phyloP scores from a whole-genome alignment of 2,888 invertebrate species.

The Platerodrilus igneus region DNA sequence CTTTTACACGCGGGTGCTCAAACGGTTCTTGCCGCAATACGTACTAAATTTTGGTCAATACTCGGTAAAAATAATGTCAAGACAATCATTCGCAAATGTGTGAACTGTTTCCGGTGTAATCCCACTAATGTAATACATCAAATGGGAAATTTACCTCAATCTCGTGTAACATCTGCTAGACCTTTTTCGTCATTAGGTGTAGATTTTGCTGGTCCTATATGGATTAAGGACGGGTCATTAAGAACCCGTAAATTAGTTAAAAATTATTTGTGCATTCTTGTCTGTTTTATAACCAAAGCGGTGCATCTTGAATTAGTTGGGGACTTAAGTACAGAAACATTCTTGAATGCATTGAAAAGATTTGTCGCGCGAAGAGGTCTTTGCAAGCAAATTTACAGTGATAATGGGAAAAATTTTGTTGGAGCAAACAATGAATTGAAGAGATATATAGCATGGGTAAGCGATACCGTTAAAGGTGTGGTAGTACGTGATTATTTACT shows the following conservation, averaged over 20 bases:
- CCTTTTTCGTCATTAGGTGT: background rate
- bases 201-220: background rate
- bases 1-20: no score
- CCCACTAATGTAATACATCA: background rate
- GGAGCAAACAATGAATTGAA: background rate
- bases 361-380: background rate
- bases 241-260: background rate
- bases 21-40: no score
- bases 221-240: background rate
- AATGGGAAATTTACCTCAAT: background rate
- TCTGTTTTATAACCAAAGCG: background rate
- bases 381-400: no score
- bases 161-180: background rate
- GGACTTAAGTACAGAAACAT: background rate
- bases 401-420: background rate
- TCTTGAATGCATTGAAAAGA: background rate
- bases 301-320: background rate
- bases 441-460: no score
- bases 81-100: no score
- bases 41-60: no score
- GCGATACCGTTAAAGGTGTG: no score
- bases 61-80: no score
- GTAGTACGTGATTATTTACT: no score
- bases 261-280: background rate
- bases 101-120: background rate